phyloP scores from a whole-genome alignment of 2,888 invertebrate genomes.

The Proisotoma minuta region DNA sequence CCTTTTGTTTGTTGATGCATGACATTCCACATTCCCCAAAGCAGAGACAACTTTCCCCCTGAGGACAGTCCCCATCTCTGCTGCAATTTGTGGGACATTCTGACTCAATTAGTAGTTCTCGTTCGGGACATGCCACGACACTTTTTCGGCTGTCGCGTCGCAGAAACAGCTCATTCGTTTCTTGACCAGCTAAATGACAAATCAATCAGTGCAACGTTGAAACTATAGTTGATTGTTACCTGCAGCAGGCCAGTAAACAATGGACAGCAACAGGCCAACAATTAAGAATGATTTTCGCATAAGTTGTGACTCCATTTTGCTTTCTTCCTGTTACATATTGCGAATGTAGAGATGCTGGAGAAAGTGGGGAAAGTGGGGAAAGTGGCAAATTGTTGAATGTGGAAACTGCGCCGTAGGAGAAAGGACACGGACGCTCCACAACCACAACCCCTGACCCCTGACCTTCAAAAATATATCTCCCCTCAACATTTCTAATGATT shows the following conservation, averaged over 20 bases:
- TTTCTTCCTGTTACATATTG: background rate
- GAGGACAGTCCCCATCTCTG: constrained; percentile 85
- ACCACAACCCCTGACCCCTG: too few relatives aligned
- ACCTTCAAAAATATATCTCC: too few relatives aligned
- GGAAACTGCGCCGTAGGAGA: too few relatives aligned
- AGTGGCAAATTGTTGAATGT: too few relatives aligned
- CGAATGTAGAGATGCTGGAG: background rate
- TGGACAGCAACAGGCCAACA: background rate
- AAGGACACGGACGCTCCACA: too few relatives aligned
- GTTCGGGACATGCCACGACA: background rate
- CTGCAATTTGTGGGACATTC: constrained; percentile 82
- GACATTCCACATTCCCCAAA: constrained; percentile 75
- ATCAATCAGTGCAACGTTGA: background rate
- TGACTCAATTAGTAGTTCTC: background rate
- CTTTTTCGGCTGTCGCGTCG: background rate
- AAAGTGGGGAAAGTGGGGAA: background rate
- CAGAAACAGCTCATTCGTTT: background rate
- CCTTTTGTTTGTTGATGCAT: constrained; percentile 67
- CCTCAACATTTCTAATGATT: too few relatives aligned
- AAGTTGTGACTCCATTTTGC: background rate
- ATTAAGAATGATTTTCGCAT: background rate
- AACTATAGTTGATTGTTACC: background rate
- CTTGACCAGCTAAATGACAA: background rate
- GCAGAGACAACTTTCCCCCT: constrained; percentile 93
- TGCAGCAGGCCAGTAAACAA: background rate